Evolutionary conservation across 2,797 vertebrate genomes (phyloP).

Genomic region (Microhierax caerulescens): DNA sequence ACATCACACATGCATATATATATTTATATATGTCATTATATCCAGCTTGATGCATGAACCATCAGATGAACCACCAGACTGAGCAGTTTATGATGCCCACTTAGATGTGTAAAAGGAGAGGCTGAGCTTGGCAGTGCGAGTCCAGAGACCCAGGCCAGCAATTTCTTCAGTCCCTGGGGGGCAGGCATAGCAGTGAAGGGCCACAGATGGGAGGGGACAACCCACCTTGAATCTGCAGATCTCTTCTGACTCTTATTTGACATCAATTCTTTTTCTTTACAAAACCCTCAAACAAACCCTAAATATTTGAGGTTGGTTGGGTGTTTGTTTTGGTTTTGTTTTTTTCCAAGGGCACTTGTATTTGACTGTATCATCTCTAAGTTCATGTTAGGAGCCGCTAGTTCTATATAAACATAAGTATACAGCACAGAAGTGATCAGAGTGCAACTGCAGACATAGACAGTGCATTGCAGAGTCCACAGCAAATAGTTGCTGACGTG

Average conservation of each 20-base stretch:
- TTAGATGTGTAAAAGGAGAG: neutral
- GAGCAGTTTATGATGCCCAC: neutral
- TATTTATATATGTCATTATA: neutral
- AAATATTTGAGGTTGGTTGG: neutral
- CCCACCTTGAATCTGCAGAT: too few species aligned
- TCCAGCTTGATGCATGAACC: neutral
- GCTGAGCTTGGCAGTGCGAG: neutral
- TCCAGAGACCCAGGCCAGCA: neutral
- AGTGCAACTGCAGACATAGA: neutral
- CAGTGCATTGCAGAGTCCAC: neutral
- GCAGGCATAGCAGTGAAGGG: neutral
- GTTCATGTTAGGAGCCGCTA: neutral
- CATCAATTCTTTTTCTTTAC: neutral
- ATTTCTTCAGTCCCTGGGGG: neutral
- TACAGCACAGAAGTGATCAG: neutral
- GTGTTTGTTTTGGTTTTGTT: neutral
- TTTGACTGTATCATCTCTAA: neutral
- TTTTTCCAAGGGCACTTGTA: fast-evolving
- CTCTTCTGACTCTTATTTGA: neutral
- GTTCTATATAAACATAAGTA: neutral
- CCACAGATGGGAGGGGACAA: neutral
- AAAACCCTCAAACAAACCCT: neutral
- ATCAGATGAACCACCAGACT: neutral
- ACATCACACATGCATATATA: fast-evolving
- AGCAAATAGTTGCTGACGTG: neutral